A percentile compares a stretch with the other conserved stretches of the same genome.
Conservation (phyloP, 2,113 vertebrate species). For the Puffinus mauretanicus region DNA sequence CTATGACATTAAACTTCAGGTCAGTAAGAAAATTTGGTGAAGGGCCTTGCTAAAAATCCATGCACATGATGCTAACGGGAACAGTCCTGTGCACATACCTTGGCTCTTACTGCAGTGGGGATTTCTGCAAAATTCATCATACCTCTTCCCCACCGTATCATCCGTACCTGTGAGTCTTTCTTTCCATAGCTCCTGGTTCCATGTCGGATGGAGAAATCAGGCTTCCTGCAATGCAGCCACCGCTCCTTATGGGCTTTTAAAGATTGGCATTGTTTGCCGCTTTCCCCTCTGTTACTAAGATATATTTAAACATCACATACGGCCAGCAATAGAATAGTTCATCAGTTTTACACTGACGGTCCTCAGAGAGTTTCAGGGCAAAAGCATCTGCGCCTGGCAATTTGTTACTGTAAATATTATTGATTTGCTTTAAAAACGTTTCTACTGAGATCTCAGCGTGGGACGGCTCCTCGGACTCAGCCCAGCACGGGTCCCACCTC, state of each 20-base stretch:
- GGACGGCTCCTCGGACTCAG: background rate
- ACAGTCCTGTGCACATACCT: background rate
- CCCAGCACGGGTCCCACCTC: accelerated
- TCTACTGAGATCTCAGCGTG: background rate
- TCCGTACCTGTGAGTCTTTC: background rate
- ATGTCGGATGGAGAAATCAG: background rate
- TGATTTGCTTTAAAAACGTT: background rate
- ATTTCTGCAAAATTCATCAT: background rate
- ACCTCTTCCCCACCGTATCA: background rate
- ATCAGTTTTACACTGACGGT: background rate
- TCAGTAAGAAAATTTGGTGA: background rate
- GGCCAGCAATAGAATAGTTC: background rate
- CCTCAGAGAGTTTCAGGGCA: background rate
- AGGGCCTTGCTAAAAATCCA: background rate
- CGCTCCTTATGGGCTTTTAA: accelerated
- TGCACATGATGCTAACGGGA: accelerated
- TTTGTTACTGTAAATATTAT: slow-evolving; percentile 1
- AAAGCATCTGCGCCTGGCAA: background rate
- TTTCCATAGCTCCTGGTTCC: background rate
- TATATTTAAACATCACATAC: background rate
- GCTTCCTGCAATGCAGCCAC: background rate
- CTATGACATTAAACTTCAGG: background rate
- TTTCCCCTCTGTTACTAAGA: background rate
- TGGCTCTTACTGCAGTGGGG: background rate
- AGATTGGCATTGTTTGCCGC: background rate